Evolutionary conservation across 2,888 invertebrate species (phyloP).

Genomic region (Tanaodytes sp.): DNA sequence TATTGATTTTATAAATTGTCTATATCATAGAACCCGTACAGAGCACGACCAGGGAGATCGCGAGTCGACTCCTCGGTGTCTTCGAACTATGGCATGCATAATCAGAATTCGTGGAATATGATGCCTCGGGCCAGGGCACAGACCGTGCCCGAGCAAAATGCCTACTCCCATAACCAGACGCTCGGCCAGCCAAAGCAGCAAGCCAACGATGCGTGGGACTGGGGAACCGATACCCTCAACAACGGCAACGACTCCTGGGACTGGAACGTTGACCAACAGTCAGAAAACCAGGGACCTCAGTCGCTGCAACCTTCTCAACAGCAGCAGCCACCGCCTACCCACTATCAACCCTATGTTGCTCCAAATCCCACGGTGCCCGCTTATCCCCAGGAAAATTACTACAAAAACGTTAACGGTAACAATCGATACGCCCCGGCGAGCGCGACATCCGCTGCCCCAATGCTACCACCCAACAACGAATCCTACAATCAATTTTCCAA

Average conservation of each 20-base stretch:
- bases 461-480: constrained; percentile 60
- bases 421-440: constrained; percentile 57
- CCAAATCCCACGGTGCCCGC: constrained; percentile 58
- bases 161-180: constrained; percentile 55
- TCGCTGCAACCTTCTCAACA: constrained; percentile 56
- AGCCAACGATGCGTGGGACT: constrained; percentile 65
- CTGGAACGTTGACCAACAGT: constrained; percentile 69
- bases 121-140: constrained; percentile 56
- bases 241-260: constrained; percentile 71
- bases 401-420: constrained; percentile 68
- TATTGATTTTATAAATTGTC: too few relatives aligned
- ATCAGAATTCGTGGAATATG: constrained; percentile 65
- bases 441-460: constrained; percentile 38
- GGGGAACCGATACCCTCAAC: constrained; percentile 63
- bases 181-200: constrained; percentile 59
- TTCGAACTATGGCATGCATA: constrained; percentile 63
- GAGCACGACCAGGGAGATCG: constrained; percentile 65
- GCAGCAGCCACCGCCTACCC: constrained; percentile 6
- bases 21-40: constrained; percentile 67
- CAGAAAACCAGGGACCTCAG: constrained; percentile 58
- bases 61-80: constrained; percentile 61
- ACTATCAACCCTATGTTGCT: constrained; percentile 31
- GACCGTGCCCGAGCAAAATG: constrained; percentile 56
- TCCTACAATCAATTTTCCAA: constrained; percentile 61
- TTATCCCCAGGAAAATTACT: constrained; percentile 64